phyloP scores from a whole-genome alignment of 2,113 vertebrate genomes.

The Orthonyx spaldingii region DNA sequence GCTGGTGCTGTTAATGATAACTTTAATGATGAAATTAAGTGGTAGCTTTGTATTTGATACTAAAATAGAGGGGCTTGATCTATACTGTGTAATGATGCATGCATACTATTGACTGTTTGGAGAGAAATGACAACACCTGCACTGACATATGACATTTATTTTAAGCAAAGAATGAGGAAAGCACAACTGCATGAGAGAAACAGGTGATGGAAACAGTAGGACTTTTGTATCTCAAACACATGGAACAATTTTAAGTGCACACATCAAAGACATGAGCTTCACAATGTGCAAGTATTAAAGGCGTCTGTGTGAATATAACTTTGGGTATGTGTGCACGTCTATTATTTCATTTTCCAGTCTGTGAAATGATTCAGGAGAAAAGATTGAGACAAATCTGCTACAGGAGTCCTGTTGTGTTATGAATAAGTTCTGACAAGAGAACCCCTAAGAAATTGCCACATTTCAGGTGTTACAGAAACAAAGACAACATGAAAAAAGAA shows the following conservation, averaged over 20 bases:
- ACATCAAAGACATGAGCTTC: neutral
- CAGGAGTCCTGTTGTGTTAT: neutral
- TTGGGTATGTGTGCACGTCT: neutral
- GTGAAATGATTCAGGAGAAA: neutral
- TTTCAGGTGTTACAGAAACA: neutral
- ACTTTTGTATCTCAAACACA: neutral
- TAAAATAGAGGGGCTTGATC: neutral
- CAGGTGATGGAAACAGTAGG: neutral
- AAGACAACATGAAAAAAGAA: neutral
- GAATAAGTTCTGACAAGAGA: neutral
- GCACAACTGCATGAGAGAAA: neutral
- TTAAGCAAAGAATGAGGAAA: neutral
- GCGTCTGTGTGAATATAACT: neutral
- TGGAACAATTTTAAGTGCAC: neutral
- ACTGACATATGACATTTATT: neutral
- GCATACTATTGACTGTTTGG: neutral
- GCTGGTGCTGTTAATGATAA: neutral
- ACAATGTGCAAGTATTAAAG: neutral
- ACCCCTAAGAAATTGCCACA: neutral
- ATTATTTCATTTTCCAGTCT: neutral
- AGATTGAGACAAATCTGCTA: neutral
- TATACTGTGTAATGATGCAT: neutral
- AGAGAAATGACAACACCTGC: neutral
- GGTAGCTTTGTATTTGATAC: neutral
- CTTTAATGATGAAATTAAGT: neutral